Base-by-base conservation (phyloP, 2,797 vertebrate species). In the Phalloptychus januarius region DNA sequence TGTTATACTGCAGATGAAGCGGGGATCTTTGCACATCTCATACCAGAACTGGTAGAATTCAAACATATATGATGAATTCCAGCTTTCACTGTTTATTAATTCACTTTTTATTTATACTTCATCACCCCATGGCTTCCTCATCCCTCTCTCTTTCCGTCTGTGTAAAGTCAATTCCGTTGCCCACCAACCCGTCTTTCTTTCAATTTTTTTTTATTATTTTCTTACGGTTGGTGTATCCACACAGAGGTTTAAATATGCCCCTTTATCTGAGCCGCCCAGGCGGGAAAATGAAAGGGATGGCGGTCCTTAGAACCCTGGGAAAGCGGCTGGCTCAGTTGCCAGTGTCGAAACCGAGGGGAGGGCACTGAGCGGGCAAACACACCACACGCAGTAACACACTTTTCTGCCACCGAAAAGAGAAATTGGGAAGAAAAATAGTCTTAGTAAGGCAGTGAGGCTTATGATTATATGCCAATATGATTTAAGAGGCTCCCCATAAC, bases 191-290 rank as follows among this genome's bases (percentile, higher is more conserved):
- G 58, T 91, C 88, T 92, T 28, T 71, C 13, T 45, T 28, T 70
- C 4, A 7, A 5, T 40, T 65, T 65, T 42, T 7, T 69, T 67
- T 16, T 31, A 63, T n/a, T 33, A 61, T 63, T 90, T 92, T 89
- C 91, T 88, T 91, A 87, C 84, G 84, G 87, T 87, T 50, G 82
- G 83, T 76, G 91, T 93, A 89, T 94, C 92, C 92, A 91, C 91
- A 89, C 93, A 86, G 89, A 89, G 90, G 87, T 93, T 95, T 93
- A 89, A 94, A 95, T 92, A 92, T 92, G 92, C 83, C 91, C 91
- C 94, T 96, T 96, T 94, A 95, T 96, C 94, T 95, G 91, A 93
- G 93, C 88, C 83, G 91, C 90, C 93, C 94, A 95, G 95, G 92
- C 94, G 85, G 90, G 93, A 89, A 91, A 94, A 95, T 94, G 91